Evolutionary conservation across 1,140 invertebrate species (phyloP), one percentile per base, ranked within the genome.

Genomic region (Aricia agestis): DNA sequence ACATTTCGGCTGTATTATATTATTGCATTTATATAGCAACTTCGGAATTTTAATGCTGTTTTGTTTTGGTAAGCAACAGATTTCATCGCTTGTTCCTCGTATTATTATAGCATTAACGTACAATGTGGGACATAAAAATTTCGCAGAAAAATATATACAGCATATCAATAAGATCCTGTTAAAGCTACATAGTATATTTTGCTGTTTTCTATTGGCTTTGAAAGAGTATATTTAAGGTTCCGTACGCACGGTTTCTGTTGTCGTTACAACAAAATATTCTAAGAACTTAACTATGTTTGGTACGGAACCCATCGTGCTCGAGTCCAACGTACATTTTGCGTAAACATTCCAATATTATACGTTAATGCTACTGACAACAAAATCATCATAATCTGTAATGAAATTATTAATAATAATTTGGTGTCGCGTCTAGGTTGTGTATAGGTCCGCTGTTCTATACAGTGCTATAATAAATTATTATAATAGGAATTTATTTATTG

Each of bases 1-100:
- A 36, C 36, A 36, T 36, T 36, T 52, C 4, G 45, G 45, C 45
- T 52, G 13, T 15, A 13, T 52, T 42, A 42, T 42, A 78, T 77
- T 85, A 83, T 81, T 85, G 85, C 85, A 87, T 87, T 87, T 87
- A 87, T 82, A 79, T 80, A 78, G 82, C 82, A 81, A 83, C 79
- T 82, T 75, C 78, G 80, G 75, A 80, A 81, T 84, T 82, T 74
- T 78, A 80, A 71, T 74, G 77, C 74, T 78, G 72, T 72, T 76
- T 74, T 74, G 74, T 79, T 76, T 76, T 69, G 78, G 74, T 81
- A 71, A 71, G 13, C 68, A 58, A 70, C 73, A 67, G 18, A 69
- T 72, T 73, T 76, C 75, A 74, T 68, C 71, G 79, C 78, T 78
- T 81, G 77, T 81, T 77, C 74, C 79, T 78, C 75, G 72, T 77